phyloP scores from a whole-genome alignment of 2,888 invertebrate species.

The Isoperla grammatica region DNA sequence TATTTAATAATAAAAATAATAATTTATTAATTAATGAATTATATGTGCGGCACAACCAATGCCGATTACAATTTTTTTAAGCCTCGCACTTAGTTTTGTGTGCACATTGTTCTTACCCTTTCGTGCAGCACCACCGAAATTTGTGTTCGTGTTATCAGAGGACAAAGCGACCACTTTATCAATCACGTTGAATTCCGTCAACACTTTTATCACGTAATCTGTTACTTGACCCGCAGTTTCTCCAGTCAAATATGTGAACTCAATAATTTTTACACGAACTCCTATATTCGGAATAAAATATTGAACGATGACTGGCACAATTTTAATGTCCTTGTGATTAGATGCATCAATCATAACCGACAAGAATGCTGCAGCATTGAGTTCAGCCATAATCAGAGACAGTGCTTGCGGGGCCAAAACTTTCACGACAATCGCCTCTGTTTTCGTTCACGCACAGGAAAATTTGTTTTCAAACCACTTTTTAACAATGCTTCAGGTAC shows the following conservation, averaged over 20 bases:
- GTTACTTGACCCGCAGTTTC: conserved; percentile 1
- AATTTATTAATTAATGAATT: too few relatives aligned
- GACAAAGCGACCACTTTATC: conserved; percentile 39
- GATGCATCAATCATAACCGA: conserved; percentile 7
- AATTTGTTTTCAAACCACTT: too few relatives aligned
- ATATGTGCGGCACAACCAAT: conserved; percentile 39
- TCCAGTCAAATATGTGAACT: conserved; percentile 9
- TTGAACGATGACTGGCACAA: conserved; percentile 2
- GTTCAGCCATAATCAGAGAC: not conserved
- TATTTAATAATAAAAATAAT: too few relatives aligned
- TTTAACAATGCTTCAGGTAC: too few relatives aligned
- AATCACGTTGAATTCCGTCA: not conserved
- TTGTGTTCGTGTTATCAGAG: conserved; percentile 40
- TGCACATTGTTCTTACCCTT: conserved; percentile 33
- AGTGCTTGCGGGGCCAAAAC: not conserved
- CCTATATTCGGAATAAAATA: conserved; percentile 11
- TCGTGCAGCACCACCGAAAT: conserved; percentile 29
- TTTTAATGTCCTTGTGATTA: conserved; percentile 13
- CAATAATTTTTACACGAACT: conserved; percentile 12
- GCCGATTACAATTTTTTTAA: conserved; percentile 29
- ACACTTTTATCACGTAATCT: conserved; percentile 2
- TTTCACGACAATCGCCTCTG: too few relatives aligned
- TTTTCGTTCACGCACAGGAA: too few relatives aligned
- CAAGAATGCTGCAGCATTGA: not conserved
- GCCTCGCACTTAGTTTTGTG: conserved; percentile 27